phyloP scores from a whole-genome alignment of 2,797 vertebrate genomes.

The Neosalanx taihuensis region DNA sequence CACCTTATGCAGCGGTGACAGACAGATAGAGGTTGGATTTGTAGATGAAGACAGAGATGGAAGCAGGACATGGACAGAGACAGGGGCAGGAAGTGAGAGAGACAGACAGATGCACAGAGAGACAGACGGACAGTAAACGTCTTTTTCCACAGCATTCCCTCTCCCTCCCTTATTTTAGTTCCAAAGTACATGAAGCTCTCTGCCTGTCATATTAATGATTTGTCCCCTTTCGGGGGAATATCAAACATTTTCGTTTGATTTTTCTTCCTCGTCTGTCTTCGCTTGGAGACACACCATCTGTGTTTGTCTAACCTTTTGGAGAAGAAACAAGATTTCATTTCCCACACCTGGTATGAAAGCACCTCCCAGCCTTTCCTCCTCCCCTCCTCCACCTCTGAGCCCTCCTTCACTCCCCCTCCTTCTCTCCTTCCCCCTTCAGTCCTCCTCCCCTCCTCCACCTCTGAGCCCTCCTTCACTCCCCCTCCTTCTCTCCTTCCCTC shows the following conservation, averaged over 20 bases:
- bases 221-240: neutral
- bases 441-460: too few species aligned
- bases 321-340: constrained; percentile 26
- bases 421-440: too few species aligned
- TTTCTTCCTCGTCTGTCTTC: neutral
- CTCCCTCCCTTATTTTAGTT: neutral
- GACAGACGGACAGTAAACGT: too few species aligned
- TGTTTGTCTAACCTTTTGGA: constrained; percentile 37
- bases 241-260: neutral
- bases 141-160: too few species aligned
- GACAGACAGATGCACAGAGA: too few species aligned
- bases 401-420: too few species aligned
- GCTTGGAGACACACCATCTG: constrained; percentile 28
- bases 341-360: constrained; percentile 19
- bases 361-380: neutral
- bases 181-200: neutral
- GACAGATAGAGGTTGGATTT: neutral
- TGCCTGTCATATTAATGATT: neutral
- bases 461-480: too few species aligned
- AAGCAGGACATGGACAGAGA: neutral
- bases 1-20: too few species aligned
- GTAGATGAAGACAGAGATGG: too few species aligned
- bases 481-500: too few species aligned
- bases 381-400: neutral
- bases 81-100: neutral